Evolutionary conservation across 2,888 invertebrate genomes (phyloP), one percentile per base, ranked within the genome.

Genomic region (Acronicta leporina): DNA sequence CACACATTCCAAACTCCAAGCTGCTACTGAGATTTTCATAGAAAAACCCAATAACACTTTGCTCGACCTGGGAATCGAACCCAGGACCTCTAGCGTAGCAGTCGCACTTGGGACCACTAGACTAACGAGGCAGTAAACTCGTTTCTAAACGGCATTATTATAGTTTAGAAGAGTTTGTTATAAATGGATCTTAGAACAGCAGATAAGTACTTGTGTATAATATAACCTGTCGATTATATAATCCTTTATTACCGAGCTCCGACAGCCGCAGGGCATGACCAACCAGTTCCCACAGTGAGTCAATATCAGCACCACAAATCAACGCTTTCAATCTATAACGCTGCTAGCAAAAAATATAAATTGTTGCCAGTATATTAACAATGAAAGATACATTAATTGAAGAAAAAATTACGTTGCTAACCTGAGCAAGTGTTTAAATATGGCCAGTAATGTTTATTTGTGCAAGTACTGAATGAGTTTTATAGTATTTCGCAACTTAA

Each of bases 241-340:
- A 75, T 58, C 44, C 33, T 59, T 50, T 68, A 67, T 56, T 62
- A 69, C 50, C 11, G 38, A 15, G 46, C 49, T 40, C 44, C 42
- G 51, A 71, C 67, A 71, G 62, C 63, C 56, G 11, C 61, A 41
- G 61, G 52, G 74, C 61, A 62, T 63, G 47, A 52, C 50, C 73
- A 75, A 73, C 75, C 70, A 57, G 77, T 75, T 75, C 67, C 49
- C 70, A 73, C 67, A 54, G 45, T 76, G 64, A 69, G 55, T 75
- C 77, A 70, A 65, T 65, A 76, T 73, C 63, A 63, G 55, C 47
- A 60, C 48, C 61, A 66, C 48, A 61, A 67, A 69, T 57, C 62
- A 59, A 69, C 43, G 46, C 20, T 47, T 61, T 40, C 45, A 49
- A 66, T 58, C 38, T 53, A 55, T 56, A 59, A 30, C 14, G 48